Evolutionary conservation across 1,140 invertebrate species (phyloP).

Genomic region (Cotesia vestalis): DNA sequence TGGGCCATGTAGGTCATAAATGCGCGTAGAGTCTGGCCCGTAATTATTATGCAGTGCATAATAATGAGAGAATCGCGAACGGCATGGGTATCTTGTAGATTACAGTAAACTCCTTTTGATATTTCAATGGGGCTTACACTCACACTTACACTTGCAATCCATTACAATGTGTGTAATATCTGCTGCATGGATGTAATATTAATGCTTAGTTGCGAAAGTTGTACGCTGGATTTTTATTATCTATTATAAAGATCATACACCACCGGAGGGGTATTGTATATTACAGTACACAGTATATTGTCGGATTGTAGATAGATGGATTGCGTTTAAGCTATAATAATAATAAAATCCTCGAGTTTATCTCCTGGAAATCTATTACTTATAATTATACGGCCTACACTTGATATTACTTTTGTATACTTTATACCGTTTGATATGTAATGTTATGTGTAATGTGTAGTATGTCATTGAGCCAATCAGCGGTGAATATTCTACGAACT

Average conservation of each 20-base stretch:
- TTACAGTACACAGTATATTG: neutral
- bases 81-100: neutral
- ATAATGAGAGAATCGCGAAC: conserved; percentile 1
- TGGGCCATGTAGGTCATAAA: conserved; percentile 24
- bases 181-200: neutral
- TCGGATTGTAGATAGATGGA: too few species aligned
- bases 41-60: conserved; percentile 20
- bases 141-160: neutral
- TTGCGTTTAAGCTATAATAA: too few species aligned
- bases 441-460: too few species aligned
- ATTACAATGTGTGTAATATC: neutral
- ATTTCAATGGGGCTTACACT: too few species aligned
- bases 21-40: neutral
- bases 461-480: too few species aligned
- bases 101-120: too few species aligned
- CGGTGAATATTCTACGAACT: too few species aligned
- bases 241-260: conserved; percentile 17
- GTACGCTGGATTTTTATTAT: conserved; percentile 5
- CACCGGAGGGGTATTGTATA: neutral
- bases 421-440: too few species aligned
- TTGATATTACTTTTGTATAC: too few species aligned
- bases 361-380: too few species aligned
- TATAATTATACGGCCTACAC: too few species aligned
- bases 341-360: too few species aligned
- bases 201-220: conserved; percentile 5